Percentiles rank a stretch among this genome's conserved stretches.
phyloP scores from a whole-genome alignment of 2,888 invertebrate species.

The Pyrocoelia pectoralis region DNA sequence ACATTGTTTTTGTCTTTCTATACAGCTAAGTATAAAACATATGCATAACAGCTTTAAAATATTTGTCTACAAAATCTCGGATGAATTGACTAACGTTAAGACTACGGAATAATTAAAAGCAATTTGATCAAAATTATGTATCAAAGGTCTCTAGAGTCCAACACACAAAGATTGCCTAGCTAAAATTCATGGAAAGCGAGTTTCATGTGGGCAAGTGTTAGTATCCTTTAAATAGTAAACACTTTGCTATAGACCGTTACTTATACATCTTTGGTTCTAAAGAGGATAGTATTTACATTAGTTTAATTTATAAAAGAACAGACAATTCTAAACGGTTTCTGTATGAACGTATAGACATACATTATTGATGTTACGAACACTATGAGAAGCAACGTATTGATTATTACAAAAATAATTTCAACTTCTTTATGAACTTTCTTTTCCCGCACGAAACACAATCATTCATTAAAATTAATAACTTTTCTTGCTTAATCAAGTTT shows the following conservation, averaged over 20 bases:
- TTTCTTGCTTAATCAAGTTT: no score
- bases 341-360: no score
- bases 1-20: background rate
- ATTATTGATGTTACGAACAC: no score
- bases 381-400: no score
- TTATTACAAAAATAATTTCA: no score
- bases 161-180: conserved; percentile 40
- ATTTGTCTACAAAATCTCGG: background rate
- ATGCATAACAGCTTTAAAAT: background rate
- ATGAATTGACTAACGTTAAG: background rate
- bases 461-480: no score
- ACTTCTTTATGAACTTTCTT: no score
- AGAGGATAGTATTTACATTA: background rate
- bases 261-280: background rate
- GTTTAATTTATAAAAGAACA: background rate
- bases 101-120: conserved; percentile 21
- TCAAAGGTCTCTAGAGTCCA: conserved; percentile 29
- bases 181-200: conserved; percentile 38
- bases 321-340: no score
- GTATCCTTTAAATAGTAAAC: conserved; percentile 7
- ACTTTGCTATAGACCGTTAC: background rate
- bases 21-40: background rate
- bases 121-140: conserved; percentile 25
- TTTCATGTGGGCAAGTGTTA: conserved; percentile 13
- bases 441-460: no score